Evolutionary conservation across 1,140 invertebrate genomes (phyloP).

Genomic region (Maniola jurtina): DNA sequence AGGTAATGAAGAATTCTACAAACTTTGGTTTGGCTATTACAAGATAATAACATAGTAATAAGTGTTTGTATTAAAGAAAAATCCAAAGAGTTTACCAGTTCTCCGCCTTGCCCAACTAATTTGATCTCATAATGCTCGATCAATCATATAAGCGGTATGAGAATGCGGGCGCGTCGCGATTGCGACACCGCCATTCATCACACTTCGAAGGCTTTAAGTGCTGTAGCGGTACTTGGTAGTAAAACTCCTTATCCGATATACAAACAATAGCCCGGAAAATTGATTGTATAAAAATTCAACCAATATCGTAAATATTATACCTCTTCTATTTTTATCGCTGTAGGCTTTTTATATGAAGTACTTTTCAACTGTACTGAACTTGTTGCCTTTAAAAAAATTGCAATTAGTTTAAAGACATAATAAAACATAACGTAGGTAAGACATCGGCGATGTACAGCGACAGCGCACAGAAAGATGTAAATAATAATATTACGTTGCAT

Average conservation of each 20-base stretch:
- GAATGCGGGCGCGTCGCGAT: constrained; percentile 44
- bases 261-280: constrained; percentile 40
- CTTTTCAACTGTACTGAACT: too few species aligned
- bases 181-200: constrained; percentile 63
- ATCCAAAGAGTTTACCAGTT: background rate
- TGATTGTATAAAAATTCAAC: constrained; percentile 30
- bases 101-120: constrained; percentile 22
- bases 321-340: background rate
- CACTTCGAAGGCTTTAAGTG: constrained; percentile 70
- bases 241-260: constrained; percentile 46
- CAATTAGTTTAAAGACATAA: too few species aligned
- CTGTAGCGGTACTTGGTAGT: constrained; percentile 49
- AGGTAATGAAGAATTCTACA: too few species aligned
- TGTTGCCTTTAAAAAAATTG: too few species aligned
- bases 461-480: too few species aligned
- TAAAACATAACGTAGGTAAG: too few species aligned
- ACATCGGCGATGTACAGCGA: too few species aligned
- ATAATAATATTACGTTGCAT: too few species aligned
- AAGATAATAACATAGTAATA: background rate
- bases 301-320: background rate
- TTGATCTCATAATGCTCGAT: constrained; percentile 53
- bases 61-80: background rate
- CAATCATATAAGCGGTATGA: constrained; percentile 56
- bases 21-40: too few species aligned
- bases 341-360: too few species aligned